phyloP scores from a whole-genome alignment of 2,113 vertebrate species.

The Heterotis niloticus region DNA sequence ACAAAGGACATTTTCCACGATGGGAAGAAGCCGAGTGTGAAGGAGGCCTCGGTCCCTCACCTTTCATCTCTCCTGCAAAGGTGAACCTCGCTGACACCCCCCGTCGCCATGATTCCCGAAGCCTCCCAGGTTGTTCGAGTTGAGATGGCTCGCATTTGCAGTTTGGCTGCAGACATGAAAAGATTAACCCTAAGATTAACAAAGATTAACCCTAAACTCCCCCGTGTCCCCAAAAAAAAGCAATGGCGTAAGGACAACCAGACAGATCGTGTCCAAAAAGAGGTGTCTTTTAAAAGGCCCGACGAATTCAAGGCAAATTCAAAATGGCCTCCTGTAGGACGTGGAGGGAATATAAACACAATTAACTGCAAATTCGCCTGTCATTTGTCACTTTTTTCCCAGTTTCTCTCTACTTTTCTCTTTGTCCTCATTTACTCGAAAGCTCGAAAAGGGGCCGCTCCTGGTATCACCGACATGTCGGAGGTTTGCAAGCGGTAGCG shows the following conservation, averaged over 20 bases:
- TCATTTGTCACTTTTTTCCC: no score
- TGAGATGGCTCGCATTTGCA: slow-evolving; percentile 51
- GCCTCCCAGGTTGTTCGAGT: slow-evolving; percentile 54
- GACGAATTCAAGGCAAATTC: neutral
- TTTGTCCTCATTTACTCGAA: neutral
- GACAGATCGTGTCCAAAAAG: neutral
- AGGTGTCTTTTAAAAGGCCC: neutral
- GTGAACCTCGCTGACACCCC: no score
- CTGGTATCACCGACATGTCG: neutral
- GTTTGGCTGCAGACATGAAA: slow-evolving; percentile 52
- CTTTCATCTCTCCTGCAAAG: no score
- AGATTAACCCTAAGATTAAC: no score
- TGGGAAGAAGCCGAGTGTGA: no score
- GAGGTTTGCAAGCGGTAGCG: neutral
- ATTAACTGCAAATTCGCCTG: neutral
- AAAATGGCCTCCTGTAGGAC: neutral
- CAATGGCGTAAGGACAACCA: slow-evolving; percentile 48
- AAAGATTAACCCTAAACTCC: slow-evolving; percentile 49
- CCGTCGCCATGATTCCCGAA: slow-evolving; percentile 59
- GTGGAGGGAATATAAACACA: neutral
- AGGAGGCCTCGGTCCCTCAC: no score
- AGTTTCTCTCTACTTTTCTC: neutral
- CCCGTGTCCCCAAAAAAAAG: slow-evolving; percentile 38
- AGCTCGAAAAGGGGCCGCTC: neutral
- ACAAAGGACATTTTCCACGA: no score